Evolutionary conservation across 1,140 invertebrate genomes (phyloP).

Genomic region (Phymorhynchus buccinoides): DNA sequence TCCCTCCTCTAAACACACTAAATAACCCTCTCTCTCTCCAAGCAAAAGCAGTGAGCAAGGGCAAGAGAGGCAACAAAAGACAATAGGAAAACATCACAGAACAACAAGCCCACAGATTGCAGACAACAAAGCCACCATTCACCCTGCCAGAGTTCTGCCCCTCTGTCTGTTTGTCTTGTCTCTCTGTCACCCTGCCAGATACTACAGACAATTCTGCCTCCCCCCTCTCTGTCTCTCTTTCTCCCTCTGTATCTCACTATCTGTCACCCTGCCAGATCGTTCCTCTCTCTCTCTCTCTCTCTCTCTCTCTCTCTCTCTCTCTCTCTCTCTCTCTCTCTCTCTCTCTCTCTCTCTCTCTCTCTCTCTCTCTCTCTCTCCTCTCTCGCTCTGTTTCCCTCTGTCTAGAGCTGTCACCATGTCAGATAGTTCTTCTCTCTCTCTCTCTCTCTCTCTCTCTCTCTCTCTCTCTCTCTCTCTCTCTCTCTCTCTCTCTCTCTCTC

Average conservation of each 20-base stretch:
- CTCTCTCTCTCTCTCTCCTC: not conserved
- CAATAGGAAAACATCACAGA: too few relatives aligned
- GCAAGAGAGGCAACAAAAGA: too few relatives aligned
- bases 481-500: constrained; percentile 7
- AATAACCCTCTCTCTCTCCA: too few relatives aligned
- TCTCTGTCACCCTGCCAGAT: not conserved
- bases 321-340: not conserved
- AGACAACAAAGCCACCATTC: too few relatives aligned
- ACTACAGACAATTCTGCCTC: not conserved
- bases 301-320: not conserved
- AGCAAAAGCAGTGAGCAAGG: too few relatives aligned
- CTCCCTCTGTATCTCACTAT: not conserved
- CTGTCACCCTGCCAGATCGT: not conserved
- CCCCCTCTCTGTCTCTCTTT: not conserved
- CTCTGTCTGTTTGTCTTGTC: not conserved
- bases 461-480: not conserved
- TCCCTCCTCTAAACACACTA: too few relatives aligned
- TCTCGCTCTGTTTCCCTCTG: not conserved
- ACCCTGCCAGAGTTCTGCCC: too few relatives aligned
- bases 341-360: not conserved
- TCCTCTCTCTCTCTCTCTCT: not conserved
- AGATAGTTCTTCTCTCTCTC: not conserved
- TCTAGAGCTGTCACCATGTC: not conserved
- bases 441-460: not conserved
- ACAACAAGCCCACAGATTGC: too few relatives aligned